Base-by-base conservation (phyloP, 2,888 invertebrate genomes). In the Apamea anceps region DNA sequence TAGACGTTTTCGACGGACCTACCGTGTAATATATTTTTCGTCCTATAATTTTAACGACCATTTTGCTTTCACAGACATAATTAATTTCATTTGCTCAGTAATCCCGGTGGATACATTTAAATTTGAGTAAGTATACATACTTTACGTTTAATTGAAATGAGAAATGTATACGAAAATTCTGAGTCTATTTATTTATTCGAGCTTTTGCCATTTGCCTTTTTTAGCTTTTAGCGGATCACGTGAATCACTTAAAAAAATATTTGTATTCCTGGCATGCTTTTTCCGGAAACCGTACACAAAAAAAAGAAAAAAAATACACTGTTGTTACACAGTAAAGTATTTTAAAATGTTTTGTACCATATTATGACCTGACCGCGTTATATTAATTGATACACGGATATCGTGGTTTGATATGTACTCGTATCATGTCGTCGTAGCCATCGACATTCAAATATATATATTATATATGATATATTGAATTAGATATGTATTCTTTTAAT, bases 31-130 rank as follows among this genome's bases (percentile, higher is more conserved):
- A 72, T 68, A 51, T 42, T 63, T 60, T 51, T 13, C 8, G 25
- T 42, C 12, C 15, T 51, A 63, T 0, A 57, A 57, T 62, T 67
- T 57, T 37, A 18, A 13, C 4, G 0, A 51, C 2, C 15, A 65
- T 70, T 70, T 13, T 67, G 15, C 8, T 62, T 62, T 48, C 18
- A 68, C 13, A 48, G n/a, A 67, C 10, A 21, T 60, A 51, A 79
- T 79, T 83, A 65, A 79, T 72, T 83, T 28, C 6, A 72, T 75
- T 75, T 68, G 13, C 48, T 75, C 72, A 72, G 28, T 72, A 72
- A 63, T 15, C 6, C n/a, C 18, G 4, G 13, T 42, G 65, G 54
- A 68, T 48, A 62, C 25, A 67, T 57, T 71, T 57, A 42, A 65
- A 51, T 18, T 15, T 28, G 48, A 37, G 18, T 13, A 37, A 25